Conservation (phyloP, 1,140 invertebrate species). For the Trichonephila clavata region DNA sequence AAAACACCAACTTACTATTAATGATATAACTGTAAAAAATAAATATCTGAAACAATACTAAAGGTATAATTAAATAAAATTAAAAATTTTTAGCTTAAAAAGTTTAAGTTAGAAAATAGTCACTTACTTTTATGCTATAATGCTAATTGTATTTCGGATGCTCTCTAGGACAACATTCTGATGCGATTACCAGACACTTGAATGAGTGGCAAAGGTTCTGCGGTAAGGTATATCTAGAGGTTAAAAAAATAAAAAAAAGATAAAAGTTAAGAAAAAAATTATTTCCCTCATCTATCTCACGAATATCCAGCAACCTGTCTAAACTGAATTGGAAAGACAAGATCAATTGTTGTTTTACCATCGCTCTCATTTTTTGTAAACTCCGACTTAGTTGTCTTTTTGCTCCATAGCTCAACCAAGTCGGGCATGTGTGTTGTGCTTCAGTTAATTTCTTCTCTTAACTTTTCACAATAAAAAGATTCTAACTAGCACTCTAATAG, state of each 20-base stretch:
- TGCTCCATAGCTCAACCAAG: conserved; percentile 46
- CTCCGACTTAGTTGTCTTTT: background rate
- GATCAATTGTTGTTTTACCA: conserved; percentile 40
- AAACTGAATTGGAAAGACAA: background rate
- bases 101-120: too few relatives aligned
- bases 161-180: background rate
- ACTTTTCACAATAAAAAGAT: background rate
- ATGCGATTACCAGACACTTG: background rate
- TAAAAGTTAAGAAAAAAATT: too few relatives aligned
- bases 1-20: too few relatives aligned
- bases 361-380: conserved; percentile 25
- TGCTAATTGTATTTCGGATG: background rate
- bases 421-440: too few relatives aligned
- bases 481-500: conserved; percentile 37
- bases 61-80: too few relatives aligned
- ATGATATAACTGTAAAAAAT: too few relatives aligned
- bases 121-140: background rate
- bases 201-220: background rate
- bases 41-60: too few relatives aligned
- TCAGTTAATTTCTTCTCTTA: conserved; percentile 25
- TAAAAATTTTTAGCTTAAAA: too few relatives aligned
- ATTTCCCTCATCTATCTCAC: background rate
- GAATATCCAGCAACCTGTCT: background rate
- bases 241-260: background rate
- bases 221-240: background rate